phyloP scores from a whole-genome alignment of 2,888 invertebrate genomes.

The Epirrhoe alternata region DNA sequence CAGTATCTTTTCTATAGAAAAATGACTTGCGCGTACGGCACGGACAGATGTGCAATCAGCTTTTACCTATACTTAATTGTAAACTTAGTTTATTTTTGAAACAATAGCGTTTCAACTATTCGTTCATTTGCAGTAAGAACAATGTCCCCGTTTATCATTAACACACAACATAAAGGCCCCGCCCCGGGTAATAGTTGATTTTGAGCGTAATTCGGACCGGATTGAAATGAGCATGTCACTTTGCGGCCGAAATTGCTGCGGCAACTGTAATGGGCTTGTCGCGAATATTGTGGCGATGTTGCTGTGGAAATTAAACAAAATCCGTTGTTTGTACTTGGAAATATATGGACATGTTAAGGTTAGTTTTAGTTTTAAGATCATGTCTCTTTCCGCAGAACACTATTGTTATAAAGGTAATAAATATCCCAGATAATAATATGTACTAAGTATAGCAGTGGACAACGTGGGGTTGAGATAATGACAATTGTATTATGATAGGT shows the following conservation, averaged over 20 bases:
- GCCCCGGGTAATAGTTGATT: constrained; percentile 59
- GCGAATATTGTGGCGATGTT: constrained; percentile 23
- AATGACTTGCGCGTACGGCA: too few relatives aligned
- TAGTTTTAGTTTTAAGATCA: too few relatives aligned
- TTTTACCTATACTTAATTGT: too few relatives aligned
- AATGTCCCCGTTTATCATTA: constrained; percentile 18
- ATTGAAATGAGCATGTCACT: constrained; percentile 56
- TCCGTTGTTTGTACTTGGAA: not conserved
- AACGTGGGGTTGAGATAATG: too few relatives aligned
- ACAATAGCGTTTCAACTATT: not conserved
- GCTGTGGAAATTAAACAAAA: constrained; percentile 9
- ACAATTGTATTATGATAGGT: too few relatives aligned
- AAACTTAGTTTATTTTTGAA: too few relatives aligned
- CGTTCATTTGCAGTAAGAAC: not conserved
- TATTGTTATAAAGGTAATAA: too few relatives aligned
- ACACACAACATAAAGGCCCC: constrained; percentile 34
- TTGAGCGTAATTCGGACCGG: constrained; percentile 49
- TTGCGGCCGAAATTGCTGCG: constrained; percentile 46
- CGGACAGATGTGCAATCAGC: too few relatives aligned
- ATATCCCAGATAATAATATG: too few relatives aligned
- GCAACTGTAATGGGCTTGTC: constrained; percentile 37
- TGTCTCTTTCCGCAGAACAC: too few relatives aligned
- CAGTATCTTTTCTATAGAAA: too few relatives aligned
- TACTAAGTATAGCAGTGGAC: too few relatives aligned
- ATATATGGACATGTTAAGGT: not conserved